These are phyloP conservation scores for Herpetotheres cachinnans DNA, from an alignment of 2,113 vertebrate species.

Conservation along the genomic window DNA sequence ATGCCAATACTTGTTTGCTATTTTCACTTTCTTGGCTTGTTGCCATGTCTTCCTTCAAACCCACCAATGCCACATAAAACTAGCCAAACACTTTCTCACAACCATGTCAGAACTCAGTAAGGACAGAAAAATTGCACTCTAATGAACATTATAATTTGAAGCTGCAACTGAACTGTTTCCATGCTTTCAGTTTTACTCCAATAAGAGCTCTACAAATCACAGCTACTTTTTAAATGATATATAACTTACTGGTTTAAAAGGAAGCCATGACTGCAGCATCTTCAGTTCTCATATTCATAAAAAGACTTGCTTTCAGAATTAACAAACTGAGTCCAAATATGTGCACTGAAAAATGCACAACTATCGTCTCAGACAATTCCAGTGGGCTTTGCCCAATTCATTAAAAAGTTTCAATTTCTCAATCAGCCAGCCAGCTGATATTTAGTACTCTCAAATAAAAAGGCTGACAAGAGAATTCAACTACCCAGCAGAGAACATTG, in stretches of 20 bases:
- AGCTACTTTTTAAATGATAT: not conserved
- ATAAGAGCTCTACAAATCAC: slow-evolving; percentile 48
- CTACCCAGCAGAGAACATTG: slow-evolving; percentile 49
- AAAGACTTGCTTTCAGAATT: slow-evolving; percentile 48
- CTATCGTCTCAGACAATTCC: slow-evolving; percentile 47
- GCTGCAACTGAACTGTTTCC: slow-evolving; percentile 58
- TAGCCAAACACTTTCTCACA: slow-evolving; percentile 33
- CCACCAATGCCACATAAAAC: slow-evolving; percentile 32
- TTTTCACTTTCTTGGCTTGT: slow-evolving; percentile 69
- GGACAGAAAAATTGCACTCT: not conserved
- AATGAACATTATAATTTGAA: not conserved
- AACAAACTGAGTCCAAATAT: slow-evolving; percentile 36
- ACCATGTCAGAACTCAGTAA: slow-evolving; percentile 24
- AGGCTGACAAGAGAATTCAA: slow-evolving; percentile 54
- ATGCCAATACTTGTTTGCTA: slow-evolving; percentile 43
- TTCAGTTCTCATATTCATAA: slow-evolving; percentile 18
- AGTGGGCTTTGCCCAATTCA: slow-evolving; percentile 51
- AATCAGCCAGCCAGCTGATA: slow-evolving; percentile 55
- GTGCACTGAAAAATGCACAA: not conserved
- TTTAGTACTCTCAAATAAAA: slow-evolving; percentile 35
- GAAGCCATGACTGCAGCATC: slow-evolving; percentile 57
- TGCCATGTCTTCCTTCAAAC: slow-evolving; percentile 71
- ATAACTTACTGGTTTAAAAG: slow-evolving; percentile 56
- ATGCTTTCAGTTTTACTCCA: slow-evolving; percentile 51
- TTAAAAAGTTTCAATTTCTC: slow-evolving; percentile 46